Conservation (phyloP, 2,888 invertebrate genomes). For the Allacma fusca region DNA sequence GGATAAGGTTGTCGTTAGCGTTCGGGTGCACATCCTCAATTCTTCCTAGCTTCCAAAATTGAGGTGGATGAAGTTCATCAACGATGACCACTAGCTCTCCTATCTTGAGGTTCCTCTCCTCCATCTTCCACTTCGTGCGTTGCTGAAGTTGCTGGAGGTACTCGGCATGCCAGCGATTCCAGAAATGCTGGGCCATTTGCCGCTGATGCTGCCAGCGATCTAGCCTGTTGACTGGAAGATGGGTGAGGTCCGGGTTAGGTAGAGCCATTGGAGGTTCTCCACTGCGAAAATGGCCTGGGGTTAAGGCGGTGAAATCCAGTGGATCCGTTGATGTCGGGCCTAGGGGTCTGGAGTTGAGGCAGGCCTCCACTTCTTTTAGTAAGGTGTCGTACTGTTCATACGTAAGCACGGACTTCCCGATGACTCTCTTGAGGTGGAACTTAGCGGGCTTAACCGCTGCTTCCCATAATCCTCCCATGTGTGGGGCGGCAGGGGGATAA, state of each 20-base stretch:
- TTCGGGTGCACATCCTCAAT: neutral
- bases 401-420: neutral
- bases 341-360: neutral
- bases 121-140: slow-evolving; percentile 3
- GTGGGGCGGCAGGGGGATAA: neutral
- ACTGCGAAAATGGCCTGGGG: slow-evolving; percentile 5
- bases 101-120: neutral
- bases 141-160: neutral
- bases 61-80: slow-evolving; percentile 1
- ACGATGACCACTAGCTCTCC: neutral
- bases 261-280: neutral
- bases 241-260: neutral
- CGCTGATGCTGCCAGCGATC: neutral
- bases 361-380: slow-evolving; percentile 1
- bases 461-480: slow-evolving; percentile 8
- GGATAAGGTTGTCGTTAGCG: neutral
- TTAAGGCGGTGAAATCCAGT: neutral
- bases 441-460: slow-evolving; percentile 1
- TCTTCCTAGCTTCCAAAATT: neutral
- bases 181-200: slow-evolving; percentile 14
- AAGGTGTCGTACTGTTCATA: slow-evolving; percentile 5
- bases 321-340: neutral
- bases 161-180: neutral
- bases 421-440: neutral
- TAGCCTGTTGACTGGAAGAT: neutral